A percentile compares a stretch with the other conserved stretches of the same genome.
Evolutionary conservation across 2,113 vertebrate species (phyloP).

Genomic region (Neotragus pygmaeus): DNA sequence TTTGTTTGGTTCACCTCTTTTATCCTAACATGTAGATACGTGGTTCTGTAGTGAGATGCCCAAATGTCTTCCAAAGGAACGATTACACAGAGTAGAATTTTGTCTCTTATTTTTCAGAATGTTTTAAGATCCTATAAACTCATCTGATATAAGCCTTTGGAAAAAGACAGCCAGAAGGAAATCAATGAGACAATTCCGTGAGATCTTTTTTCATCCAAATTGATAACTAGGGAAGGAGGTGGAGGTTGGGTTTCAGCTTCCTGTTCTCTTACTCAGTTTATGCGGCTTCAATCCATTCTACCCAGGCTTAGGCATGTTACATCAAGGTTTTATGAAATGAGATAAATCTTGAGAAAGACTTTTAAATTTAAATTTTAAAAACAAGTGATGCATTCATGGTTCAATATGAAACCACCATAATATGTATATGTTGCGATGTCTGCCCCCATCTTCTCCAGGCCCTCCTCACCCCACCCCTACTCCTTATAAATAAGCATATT

Average conservation of each 20-base stretch:
- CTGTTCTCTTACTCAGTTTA: constrained; percentile 15
- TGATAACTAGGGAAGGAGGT: background rate
- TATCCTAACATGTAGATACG: background rate
- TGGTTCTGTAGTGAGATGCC: background rate
- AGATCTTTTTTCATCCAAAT: background rate
- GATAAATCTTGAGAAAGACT: background rate
- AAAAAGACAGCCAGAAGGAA: background rate
- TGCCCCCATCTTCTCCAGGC: background rate
- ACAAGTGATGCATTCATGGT: background rate
- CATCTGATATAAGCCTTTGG: background rate
- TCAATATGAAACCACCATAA: background rate
- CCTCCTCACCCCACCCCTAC: fast-evolving
- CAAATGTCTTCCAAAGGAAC: background rate
- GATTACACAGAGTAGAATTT: background rate
- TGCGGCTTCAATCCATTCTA: background rate
- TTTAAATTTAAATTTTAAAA: background rate
- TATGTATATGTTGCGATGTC: background rate
- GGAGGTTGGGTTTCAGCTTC: background rate
- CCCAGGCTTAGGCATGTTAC: background rate
- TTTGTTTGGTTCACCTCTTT: background rate
- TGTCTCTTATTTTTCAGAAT: background rate
- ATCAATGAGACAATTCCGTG: background rate
- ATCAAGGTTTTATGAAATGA: constrained; percentile 1
- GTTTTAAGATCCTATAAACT: background rate
- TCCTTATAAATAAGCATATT: background rate